A percentile compares a stretch with the other conserved stretches of the same genome.
phyloP scores from a whole-genome alignment of 2,888 invertebrate species.

The Drosophila mimetica region DNA sequence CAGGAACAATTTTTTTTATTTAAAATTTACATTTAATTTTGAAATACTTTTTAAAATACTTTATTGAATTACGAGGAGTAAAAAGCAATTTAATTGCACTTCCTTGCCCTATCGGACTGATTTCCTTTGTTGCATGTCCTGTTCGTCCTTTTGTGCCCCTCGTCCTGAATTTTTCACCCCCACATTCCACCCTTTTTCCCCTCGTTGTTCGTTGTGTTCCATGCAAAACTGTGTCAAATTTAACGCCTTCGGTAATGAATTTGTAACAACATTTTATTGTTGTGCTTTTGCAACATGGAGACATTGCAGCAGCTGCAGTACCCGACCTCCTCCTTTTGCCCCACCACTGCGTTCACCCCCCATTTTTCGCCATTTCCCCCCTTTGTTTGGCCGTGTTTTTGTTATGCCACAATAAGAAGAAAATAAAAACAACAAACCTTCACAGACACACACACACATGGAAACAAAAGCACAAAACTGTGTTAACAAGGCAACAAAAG shows the following conservation, averaged over 20 bases:
- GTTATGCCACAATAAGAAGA: constrained; percentile 71
- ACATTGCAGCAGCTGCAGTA: constrained; percentile 44
- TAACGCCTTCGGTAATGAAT: constrained; percentile 80
- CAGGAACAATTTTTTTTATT: no score
- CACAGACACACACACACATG: constrained; percentile 38
- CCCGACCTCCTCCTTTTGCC: background rate
- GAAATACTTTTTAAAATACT: no score
- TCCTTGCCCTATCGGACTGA: constrained; percentile 14
- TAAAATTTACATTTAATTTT: no score
- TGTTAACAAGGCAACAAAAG: constrained; percentile 72
- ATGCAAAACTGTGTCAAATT: constrained; percentile 80
- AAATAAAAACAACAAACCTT: constrained; percentile 47
- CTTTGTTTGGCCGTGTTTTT: constrained; percentile 55
- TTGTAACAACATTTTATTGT: constrained; percentile 80
- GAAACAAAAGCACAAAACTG: constrained; percentile 78
- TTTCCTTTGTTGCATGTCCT: constrained; percentile 37
- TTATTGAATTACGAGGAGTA: constrained; percentile 27
- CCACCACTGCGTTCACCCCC: constrained; percentile 5
- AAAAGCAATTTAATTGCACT: constrained; percentile 42
- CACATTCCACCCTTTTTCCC: background rate
- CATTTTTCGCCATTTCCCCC: constrained; percentile 6
- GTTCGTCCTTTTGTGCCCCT: constrained; percentile 42
- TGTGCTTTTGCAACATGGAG: constrained; percentile 58
- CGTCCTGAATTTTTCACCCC: constrained; percentile 8
- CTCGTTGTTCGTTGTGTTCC: constrained; percentile 21